A percentile compares a stretch with the other conserved stretches of the same genome.
These are phyloP conservation scores for Chrysomela aeneicollis DNA, from an alignment of 2,888 invertebrate genomes.

Conservation along the genomic window DNA sequence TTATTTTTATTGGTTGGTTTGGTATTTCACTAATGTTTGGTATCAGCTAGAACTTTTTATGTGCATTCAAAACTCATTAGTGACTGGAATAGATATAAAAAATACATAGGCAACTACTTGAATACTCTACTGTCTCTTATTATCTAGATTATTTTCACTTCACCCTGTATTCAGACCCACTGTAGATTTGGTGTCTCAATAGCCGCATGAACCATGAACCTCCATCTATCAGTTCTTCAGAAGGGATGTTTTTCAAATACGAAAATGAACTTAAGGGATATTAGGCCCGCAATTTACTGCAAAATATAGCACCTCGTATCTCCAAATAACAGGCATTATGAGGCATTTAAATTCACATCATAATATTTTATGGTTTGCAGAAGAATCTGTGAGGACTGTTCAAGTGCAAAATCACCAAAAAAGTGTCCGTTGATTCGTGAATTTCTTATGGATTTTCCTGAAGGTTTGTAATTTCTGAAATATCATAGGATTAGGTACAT, in stretches of 20 bases:
- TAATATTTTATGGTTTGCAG: too few species aligned
- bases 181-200: not conserved
- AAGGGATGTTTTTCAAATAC: too few species aligned
- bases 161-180: not conserved
- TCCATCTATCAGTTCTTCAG: not conserved
- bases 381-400: too few species aligned
- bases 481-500: too few species aligned
- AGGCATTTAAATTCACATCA: too few species aligned
- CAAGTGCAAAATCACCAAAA: too few species aligned
- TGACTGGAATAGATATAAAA: not conserved
- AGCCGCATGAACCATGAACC: conserved; percentile 6
- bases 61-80: not conserved
- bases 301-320: too few species aligned
- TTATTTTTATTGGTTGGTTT: conserved; percentile 4
- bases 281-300: not conserved
- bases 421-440: too few species aligned
- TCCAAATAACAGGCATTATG: too few species aligned
- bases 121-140: conserved; percentile 20
- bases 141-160: not conserved
- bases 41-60: not conserved
- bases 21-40: conserved; percentile 17
- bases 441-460: too few species aligned
- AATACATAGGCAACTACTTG: conserved; percentile 15
- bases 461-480: too few species aligned
- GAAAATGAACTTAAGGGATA: not conserved